Evolutionary conservation across 2,797 vertebrate genomes (phyloP).

Genomic region (Perodicticus potto): DNA sequence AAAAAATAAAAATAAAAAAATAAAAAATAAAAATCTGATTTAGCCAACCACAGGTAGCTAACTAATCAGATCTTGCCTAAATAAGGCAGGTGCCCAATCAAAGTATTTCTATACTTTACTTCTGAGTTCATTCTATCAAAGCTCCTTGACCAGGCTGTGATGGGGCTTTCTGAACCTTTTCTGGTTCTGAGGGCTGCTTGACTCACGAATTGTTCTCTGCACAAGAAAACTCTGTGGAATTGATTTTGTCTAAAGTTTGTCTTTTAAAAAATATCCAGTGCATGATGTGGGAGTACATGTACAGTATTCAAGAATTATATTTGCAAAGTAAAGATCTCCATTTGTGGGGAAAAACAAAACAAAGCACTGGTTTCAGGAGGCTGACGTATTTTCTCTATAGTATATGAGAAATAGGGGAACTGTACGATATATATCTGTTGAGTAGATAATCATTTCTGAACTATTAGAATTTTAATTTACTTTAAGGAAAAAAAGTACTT

Average conservation of each 20-base stretch:
- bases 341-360: background rate
- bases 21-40: too few species aligned
- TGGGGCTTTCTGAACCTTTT: background rate
- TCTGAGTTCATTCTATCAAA: background rate
- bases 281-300: background rate
- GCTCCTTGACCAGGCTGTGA: too few species aligned
- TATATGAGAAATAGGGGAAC: background rate
- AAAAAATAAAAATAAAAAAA: too few species aligned
- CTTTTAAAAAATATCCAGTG: background rate
- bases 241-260: background rate
- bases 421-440: background rate
- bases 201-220: background rate
- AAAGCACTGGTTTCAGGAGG: background rate
- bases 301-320: background rate
- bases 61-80: background rate
- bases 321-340: slow-evolving; percentile 43
- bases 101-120: background rate
- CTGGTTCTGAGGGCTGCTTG: background rate
- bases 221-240: background rate
- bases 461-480: slow-evolving; percentile 49
- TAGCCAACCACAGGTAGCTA: background rate
- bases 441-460: background rate
- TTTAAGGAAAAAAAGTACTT: slow-evolving; percentile 15
- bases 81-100: background rate
- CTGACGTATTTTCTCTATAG: background rate